A percentile compares a stretch with the other conserved stretches of the same genome.
These are phyloP conservation scores for Taurulus bubalis DNA, from an alignment of 2,113 vertebrate genomes.

Conservation along the genomic window DNA sequence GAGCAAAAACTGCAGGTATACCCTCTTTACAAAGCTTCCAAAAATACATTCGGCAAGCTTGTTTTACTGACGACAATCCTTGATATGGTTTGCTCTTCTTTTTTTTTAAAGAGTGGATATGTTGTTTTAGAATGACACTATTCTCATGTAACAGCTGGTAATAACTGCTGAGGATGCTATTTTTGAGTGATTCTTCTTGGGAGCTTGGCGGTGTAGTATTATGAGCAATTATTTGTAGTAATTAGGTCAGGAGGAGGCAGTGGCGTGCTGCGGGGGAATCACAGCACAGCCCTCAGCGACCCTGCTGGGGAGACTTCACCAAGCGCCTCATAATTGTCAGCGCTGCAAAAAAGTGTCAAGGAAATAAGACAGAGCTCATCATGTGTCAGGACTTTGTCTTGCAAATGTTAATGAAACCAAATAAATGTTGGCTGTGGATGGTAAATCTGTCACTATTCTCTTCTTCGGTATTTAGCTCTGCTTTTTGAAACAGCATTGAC, in stretches of 20 bases:
- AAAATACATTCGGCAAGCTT: background rate
- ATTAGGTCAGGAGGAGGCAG: slow-evolving; percentile 66
- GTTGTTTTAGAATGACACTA: background rate
- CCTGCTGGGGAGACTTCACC: slow-evolving; percentile 47
- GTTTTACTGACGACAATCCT: slow-evolving; percentile 9
- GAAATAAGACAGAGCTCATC: slow-evolving; percentile 28
- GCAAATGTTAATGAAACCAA: slow-evolving; percentile 24
- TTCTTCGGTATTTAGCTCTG: slow-evolving; percentile 10
- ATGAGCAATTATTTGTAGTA: slow-evolving; percentile 66
- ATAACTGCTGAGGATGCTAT: slow-evolving; percentile 50
- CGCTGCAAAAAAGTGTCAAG: slow-evolving; percentile 3
- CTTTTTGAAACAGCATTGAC: slow-evolving; percentile 5
- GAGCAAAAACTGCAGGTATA: background rate
- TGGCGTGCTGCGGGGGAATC: slow-evolving; percentile 27
- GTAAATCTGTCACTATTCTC: slow-evolving; percentile 25
- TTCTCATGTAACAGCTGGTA: slow-evolving; percentile 42
- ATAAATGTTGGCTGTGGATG: slow-evolving; percentile 10
- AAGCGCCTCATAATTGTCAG: slow-evolving; percentile 39
- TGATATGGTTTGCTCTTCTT: background rate
- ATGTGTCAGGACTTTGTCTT: slow-evolving; percentile 15
- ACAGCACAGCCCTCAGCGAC: slow-evolving; percentile 39
- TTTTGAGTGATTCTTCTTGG: slow-evolving; percentile 28
- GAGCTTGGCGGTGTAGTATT: slow-evolving; percentile 27
- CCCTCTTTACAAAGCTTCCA: background rate
- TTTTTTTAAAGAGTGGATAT: background rate